A percentile compares a stretch with the other conserved stretches of the same genome.
phyloP scores from a whole-genome alignment of 2,888 invertebrate species.

The Cosmia pyralina region DNA sequence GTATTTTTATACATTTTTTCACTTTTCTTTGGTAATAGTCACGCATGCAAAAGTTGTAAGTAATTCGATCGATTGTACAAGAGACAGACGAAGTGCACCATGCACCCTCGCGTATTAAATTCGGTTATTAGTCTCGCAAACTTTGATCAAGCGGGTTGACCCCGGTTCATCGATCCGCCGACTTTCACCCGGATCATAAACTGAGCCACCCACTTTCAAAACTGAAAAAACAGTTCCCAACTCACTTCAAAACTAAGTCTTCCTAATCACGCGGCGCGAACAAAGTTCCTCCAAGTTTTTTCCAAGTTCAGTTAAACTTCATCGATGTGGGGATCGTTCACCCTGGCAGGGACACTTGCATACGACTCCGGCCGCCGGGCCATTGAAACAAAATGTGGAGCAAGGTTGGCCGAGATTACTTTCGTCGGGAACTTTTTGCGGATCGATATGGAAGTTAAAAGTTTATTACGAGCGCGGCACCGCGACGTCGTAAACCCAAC shows the following conservation, averaged over 20 bases:
- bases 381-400: conserved; percentile 89
- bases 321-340: conserved; percentile 90
- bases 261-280: conserved; percentile 90
- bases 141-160: conserved; percentile 87
- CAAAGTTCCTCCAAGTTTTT: conserved; percentile 88
- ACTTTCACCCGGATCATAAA: conserved; percentile 90
- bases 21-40: neutral
- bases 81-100: conserved; percentile 74
- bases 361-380: conserved; percentile 82
- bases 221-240: conserved; percentile 89
- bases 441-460: conserved; percentile 88
- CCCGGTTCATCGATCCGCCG: conserved; percentile 89
- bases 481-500: conserved; percentile 80
- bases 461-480: conserved; percentile 82
- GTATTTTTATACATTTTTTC: neutral
- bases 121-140: conserved; percentile 88
- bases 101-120: conserved; percentile 84
- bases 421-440: conserved; percentile 87
- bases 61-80: conserved; percentile 11
- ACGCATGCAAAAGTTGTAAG: neutral
- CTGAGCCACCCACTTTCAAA: conserved; percentile 90
- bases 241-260: conserved; percentile 90
- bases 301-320: conserved; percentile 89
- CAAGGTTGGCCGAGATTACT: conserved; percentile 89
- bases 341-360: conserved; percentile 89